Evolutionary conservation across 2,888 invertebrate species (phyloP).

Genomic region (Coremacera marginata): DNA sequence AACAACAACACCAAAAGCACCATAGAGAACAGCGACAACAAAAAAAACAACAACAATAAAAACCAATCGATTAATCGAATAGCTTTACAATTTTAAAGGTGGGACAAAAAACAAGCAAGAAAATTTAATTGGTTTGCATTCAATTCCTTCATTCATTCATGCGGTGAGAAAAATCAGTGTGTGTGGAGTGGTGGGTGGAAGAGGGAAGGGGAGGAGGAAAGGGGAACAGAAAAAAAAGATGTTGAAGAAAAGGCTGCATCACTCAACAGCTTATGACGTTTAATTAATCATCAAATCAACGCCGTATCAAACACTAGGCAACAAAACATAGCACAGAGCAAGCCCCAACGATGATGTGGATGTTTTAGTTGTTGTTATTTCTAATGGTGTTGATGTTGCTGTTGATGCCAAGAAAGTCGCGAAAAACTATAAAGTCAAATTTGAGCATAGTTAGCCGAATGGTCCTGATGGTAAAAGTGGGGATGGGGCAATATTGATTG

Average conservation of each 20-base stretch:
- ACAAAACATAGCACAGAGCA: neutral
- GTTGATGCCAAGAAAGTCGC: neutral
- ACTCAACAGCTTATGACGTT: constrained; percentile 24
- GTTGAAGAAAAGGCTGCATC: neutral
- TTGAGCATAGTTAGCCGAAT: too few relatives aligned
- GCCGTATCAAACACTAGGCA: neutral
- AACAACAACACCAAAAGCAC: neutral
- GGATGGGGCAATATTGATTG: too few relatives aligned
- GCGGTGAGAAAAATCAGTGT: neutral
- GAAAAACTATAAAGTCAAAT: neutral
- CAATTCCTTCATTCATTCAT: neutral
- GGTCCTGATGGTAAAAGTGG: too few relatives aligned
- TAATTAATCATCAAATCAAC: constrained; percentile 36
- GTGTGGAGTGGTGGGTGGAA: too few relatives aligned
- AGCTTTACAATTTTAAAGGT: neutral
- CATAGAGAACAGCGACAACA: neutral
- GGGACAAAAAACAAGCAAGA: constrained; percentile 17
- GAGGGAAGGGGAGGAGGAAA: too few relatives aligned
- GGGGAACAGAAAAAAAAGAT: neutral
- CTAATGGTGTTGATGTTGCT: neutral
- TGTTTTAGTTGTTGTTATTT: neutral
- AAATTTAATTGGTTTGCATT: constrained; percentile 12
- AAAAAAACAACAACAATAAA: neutral
- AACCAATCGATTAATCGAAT: constrained; percentile 18
- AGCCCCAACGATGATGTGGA: neutral